Percentiles rank a stretch among this genome's conserved stretches.
phyloP scores from a whole-genome alignment of 1,140 invertebrate species.

The Aporrectodea caliginosa region DNA sequence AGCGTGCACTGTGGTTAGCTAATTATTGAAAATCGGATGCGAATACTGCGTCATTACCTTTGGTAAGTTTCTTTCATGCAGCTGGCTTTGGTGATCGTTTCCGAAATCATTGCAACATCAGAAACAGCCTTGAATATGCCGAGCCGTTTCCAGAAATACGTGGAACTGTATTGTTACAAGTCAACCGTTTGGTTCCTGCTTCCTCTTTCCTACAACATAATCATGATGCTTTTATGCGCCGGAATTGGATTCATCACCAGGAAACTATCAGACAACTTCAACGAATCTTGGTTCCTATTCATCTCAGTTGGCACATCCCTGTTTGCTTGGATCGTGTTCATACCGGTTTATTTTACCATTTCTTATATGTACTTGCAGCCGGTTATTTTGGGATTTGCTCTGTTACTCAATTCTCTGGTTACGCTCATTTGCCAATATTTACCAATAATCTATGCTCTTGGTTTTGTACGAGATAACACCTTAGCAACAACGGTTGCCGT shows the following conservation, averaged over 20 bases:
- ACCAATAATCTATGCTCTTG: constrained; percentile 36
- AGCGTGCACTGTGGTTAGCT: not conserved
- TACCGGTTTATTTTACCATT: constrained; percentile 40
- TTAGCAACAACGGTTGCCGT: too few relatives aligned
- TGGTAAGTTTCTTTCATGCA: not conserved
- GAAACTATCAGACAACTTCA: constrained; percentile 44
- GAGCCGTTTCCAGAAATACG: not conserved
- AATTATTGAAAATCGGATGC: not conserved
- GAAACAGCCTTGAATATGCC: not conserved
- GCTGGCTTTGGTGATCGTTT: not conserved
- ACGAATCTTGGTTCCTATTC: constrained; percentile 44
- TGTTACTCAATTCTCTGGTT: constrained; percentile 38
- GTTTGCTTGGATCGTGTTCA: constrained; percentile 42
- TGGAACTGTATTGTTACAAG: not conserved
- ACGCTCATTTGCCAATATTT: constrained; percentile 38
- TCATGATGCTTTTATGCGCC: not conserved
- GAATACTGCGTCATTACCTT: not conserved
- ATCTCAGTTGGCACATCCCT: constrained; percentile 43
- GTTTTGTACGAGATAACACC: too few relatives aligned
- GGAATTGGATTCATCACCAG: constrained; percentile 65
- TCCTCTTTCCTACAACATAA: not conserved
- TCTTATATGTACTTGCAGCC: constrained; percentile 32
- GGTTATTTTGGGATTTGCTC: constrained; percentile 35
- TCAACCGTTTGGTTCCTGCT: not conserved
- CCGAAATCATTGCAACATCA: not conserved